A percentile compares a stretch with the other conserved stretches of the same genome.
Evolutionary conservation across 53 echinoderm and acorn worm species (phyloP).

Genomic region (Holothuria leucospilota): DNA sequence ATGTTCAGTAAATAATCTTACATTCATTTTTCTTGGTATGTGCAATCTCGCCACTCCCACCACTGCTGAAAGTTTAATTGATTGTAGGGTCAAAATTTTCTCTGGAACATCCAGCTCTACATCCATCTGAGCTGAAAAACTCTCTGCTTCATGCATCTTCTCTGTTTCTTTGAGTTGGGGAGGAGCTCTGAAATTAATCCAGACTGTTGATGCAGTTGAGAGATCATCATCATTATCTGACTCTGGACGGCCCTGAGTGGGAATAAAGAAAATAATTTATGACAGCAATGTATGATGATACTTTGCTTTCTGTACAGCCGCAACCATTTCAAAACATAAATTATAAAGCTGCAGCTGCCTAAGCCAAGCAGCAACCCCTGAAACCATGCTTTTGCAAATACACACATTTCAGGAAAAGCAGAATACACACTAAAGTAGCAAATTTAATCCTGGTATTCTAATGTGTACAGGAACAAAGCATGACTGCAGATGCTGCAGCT

Average conservation of each 20-base stretch:
- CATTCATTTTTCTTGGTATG: slow-evolving; percentile 68
- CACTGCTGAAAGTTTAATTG: slow-evolving; percentile 61
- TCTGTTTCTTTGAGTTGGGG: slow-evolving; percentile 3
- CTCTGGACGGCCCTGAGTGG: slow-evolving; percentile 42
- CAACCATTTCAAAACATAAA: no score
- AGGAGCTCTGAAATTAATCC: slow-evolving; percentile 73
- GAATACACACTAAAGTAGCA: no score
- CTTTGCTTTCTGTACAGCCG: no score
- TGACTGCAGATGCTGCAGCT: no score
- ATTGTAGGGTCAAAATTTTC: slow-evolving; percentile 65
- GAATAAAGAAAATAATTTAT: not conserved
- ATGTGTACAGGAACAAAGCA: no score
- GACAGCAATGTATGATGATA: no score
- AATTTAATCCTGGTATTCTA: no score
- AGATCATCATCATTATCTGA: slow-evolving; percentile 42
- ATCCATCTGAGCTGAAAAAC: slow-evolving; percentile 70
- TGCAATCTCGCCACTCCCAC: slow-evolving; percentile 86
- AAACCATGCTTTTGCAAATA: no score
- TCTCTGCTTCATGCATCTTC: slow-evolving; percentile 62
- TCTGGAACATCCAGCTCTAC: slow-evolving; percentile 87
- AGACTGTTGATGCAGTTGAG: slow-evolving; percentile 50
- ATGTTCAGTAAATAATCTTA: slow-evolving; percentile 28
- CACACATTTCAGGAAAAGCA: no score
- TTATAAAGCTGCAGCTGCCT: no score
- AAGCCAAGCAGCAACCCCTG: no score